A percentile compares a stretch with the other conserved stretches of the same genome.
These are phyloP conservation scores for Zaprionus lineosus DNA, from an alignment of 2,888 invertebrate genomes.

Conservation along the genomic window DNA sequence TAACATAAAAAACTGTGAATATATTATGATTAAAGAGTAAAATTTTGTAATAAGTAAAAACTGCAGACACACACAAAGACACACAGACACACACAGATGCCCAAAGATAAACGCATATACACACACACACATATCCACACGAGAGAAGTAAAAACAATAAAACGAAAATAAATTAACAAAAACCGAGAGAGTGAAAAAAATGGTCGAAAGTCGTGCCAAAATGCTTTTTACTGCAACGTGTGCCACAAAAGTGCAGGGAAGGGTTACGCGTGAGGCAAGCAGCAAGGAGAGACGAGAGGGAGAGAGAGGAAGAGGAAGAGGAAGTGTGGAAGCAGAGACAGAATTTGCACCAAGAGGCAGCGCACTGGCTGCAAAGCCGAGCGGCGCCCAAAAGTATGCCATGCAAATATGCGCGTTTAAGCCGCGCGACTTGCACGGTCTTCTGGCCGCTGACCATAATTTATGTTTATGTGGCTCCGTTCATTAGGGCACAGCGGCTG, in stretches of 20 bases:
- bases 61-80: constrained; percentile 23
- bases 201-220: constrained; percentile 59
- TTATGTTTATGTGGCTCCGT: constrained; percentile 69
- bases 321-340: too few relatives aligned
- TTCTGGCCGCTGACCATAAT: constrained; percentile 59
- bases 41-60: constrained; percentile 68
- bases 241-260: constrained; percentile 8
- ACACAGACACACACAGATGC: constrained; percentile 5
- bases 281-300: background rate
- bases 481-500: constrained; percentile 60
- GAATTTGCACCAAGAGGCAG: too few relatives aligned
- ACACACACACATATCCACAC: constrained; percentile 38
- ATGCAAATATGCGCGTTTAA: constrained; percentile 65
- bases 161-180: constrained; percentile 66
- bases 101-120: constrained; percentile 2
- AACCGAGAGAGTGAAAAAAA: constrained; percentile 29
- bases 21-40: constrained; percentile 68
- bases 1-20: constrained; percentile 74
- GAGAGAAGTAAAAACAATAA: constrained; percentile 56
- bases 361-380: constrained; percentile 46
- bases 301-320: background rate
- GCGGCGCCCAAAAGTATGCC: constrained; percentile 64
- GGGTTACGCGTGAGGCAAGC: background rate
- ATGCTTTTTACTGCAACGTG: constrained; percentile 66
- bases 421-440: constrained; percentile 14